These are phyloP conservation scores for Campopleginae sp. DNA, from an alignment of 2,888 invertebrate genomes.

Conservation along the genomic window DNA sequence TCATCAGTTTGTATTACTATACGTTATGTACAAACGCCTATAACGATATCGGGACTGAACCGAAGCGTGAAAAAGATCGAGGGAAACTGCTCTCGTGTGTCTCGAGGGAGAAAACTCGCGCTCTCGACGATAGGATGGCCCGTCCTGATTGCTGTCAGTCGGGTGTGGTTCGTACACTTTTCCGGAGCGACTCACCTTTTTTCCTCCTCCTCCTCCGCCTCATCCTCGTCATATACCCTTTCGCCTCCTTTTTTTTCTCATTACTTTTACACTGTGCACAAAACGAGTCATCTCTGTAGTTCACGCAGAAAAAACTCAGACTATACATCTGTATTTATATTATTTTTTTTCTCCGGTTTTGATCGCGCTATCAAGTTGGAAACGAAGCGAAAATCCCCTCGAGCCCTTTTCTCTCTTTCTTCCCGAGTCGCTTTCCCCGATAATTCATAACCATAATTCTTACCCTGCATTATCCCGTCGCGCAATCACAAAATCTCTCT, in stretches of 20 bases:
- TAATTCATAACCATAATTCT: slow-evolving; percentile 46
- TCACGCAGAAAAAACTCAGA: slow-evolving; percentile 24
- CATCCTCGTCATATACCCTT: slow-evolving; percentile 8
- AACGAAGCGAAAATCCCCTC: slow-evolving; percentile 45
- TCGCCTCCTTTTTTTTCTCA: slow-evolving; percentile 14
- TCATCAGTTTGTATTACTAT: neutral
- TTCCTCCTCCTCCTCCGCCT: slow-evolving; percentile 10
- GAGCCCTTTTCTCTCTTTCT: slow-evolving; percentile 7
- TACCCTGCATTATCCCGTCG: slow-evolving; percentile 4
- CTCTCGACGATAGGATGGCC: slow-evolving; percentile 48
- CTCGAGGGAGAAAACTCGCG: slow-evolving; percentile 58
- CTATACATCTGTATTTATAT: slow-evolving; percentile 1
- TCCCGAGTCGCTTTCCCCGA: slow-evolving; percentile 25
- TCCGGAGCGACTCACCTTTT: slow-evolving; percentile 31
- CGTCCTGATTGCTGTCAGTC: slow-evolving; percentile 65
- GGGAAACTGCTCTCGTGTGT: slow-evolving; percentile 42
- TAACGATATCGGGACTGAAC: slow-evolving; percentile 40
- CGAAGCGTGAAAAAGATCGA: slow-evolving; percentile 63
- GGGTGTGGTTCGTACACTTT: slow-evolving; percentile 55
- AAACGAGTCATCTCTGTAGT: slow-evolving; percentile 41
- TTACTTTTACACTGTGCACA: slow-evolving; percentile 34
- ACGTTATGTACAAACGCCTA: slow-evolving; percentile 15
- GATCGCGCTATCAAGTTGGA: slow-evolving; percentile 42
- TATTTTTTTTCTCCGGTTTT: slow-evolving; percentile 19
- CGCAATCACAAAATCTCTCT: neutral